Evolutionary conservation across 2,888 invertebrate genomes (phyloP).

Genomic region (Antheraea assamensis): DNA sequence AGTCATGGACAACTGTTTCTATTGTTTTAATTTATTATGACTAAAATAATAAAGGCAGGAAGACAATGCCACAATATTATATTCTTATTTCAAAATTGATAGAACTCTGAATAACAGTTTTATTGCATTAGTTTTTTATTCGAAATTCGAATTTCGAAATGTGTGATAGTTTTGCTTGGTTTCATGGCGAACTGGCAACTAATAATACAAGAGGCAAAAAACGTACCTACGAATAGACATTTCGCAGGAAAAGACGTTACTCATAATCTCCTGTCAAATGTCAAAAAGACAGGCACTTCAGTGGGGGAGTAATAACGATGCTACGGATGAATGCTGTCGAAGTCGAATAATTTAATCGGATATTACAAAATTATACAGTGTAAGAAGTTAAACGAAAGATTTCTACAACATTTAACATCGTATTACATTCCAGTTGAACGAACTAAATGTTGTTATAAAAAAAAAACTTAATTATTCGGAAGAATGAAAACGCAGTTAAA

Average conservation of each 20-base stretch:
- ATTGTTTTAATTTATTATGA: conserved; percentile 15
- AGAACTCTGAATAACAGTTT: not conserved
- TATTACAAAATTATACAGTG: conserved; percentile 1
- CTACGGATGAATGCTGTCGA: not conserved
- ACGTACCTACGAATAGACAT: too few relatives aligned
- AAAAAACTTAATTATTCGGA: not conserved
- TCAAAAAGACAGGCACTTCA: not conserved
- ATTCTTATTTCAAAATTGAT: not conserved
- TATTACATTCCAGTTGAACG: not conserved
- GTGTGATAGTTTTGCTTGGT: too few relatives aligned
- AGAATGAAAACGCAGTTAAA: not conserved
- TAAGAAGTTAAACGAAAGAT: not conserved
- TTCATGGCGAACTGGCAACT: too few relatives aligned
- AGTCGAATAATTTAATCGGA: not conserved
- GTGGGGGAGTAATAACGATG: not conserved
- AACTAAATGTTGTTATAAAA: conserved; percentile 3
- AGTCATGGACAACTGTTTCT: conserved; percentile 12
- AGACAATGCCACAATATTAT: not conserved
- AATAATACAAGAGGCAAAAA: too few relatives aligned
- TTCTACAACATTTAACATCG: not conserved
- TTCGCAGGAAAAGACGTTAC: too few relatives aligned
- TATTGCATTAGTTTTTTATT: not conserved
- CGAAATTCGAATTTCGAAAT: too few relatives aligned
- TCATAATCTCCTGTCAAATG: not conserved
- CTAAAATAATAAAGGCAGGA: not conserved